Base-by-base conservation (phyloP, 2,797 vertebrate genomes). In the Mormyrus hasselquistii region DNA sequence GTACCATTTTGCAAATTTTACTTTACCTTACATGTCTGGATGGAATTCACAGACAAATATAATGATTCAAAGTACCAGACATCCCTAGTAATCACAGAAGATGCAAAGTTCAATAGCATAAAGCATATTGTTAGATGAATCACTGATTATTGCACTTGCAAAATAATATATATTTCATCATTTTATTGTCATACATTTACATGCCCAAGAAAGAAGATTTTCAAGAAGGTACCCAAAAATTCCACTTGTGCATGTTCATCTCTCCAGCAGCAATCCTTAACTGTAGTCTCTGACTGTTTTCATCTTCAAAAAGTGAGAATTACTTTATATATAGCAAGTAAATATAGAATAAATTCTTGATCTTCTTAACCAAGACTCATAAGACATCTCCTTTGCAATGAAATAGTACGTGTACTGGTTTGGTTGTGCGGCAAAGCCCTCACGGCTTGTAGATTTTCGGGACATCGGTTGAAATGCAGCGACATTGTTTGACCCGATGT, bases 401-500 rank as follows among this genome's bases (percentile, higher is more conserved):
- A 88, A 88, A 53, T n/a, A 34, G 10, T 5, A 50, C 1, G 14
- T 41, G 34, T 44, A 14, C 65, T 6, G 79, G 65, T 89, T 82
- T 79, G 73, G 53, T 29, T 22, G 9, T 62, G 22, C 16, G 22
- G 65, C 0, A 83, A 29, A 9, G 34, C 52, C 92, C 90, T 96
- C 95, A 97, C 92, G 95, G 95, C 93, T 97, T 97, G 90, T 95
- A 95, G 0, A 96, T 91, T 82, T 94, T 93, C 86, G 94, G 96
- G 76, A 99, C 96, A 82, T 97, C 98, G 93, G 98, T 97, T 1
- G 98, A 98, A 96, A 98, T 98, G 91, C 98, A 99, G 19, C 98
- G 95, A 91, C 97, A 99, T 93, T 98, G 98, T 94, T 99, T 99
- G 93, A 99, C 97, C 90, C 98, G 96, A 93, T 98, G 98, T 90